Conservation (phyloP, 2,888 invertebrate species). For the Drosophila imparisetae region DNA sequence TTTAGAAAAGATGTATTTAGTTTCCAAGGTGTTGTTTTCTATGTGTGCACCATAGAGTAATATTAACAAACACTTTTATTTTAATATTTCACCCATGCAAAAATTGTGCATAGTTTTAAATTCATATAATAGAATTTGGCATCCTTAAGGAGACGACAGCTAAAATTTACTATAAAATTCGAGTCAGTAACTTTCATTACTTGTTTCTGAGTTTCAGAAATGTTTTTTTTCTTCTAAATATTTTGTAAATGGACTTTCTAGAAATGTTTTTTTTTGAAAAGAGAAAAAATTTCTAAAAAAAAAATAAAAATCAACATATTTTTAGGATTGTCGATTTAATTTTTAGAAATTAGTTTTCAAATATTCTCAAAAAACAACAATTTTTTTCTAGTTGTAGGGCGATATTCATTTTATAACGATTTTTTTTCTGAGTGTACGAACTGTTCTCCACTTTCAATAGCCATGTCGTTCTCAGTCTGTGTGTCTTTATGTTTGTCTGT, state of each 20-base stretch:
- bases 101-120: background rate
- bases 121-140: background rate
- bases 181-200: background rate
- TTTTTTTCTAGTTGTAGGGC: too few relatives aligned
- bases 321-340: background rate
- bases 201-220: background rate
- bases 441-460: constrained; percentile 7
- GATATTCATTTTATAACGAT: background rate
- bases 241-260: background rate
- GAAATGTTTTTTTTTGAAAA: background rate
- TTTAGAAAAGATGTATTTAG: background rate
- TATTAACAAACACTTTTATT: background rate
- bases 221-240: background rate
- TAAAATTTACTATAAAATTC: background rate
- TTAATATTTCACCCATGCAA: background rate
- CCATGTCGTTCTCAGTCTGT: constrained; percentile 12
- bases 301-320: rapidly evolving
- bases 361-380: background rate
- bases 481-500: constrained; percentile 6
- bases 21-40: background rate
- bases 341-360: background rate
- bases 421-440: background rate
- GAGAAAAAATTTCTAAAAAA: background rate
- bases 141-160: background rate
- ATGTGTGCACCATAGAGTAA: background rate